Evolutionary conservation across 2,888 invertebrate genomes (phyloP), one percentile per base, ranked within the genome.

Genomic region (Meghimatium bilineatum): DNA sequence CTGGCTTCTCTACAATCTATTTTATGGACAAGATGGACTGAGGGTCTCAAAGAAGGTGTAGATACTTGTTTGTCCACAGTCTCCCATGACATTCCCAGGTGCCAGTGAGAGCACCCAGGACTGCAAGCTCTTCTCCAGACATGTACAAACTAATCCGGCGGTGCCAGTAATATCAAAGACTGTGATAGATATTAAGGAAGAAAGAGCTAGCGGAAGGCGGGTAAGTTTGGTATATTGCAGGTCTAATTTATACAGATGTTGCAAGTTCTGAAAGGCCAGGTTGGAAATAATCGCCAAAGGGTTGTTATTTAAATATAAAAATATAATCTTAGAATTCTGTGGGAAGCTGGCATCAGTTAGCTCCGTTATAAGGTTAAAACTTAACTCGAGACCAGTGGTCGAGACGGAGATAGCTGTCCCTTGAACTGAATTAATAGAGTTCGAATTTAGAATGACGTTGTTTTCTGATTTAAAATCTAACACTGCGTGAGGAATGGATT

Each of bases 171-270:
- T 52, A 23, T 52, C 32, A 74, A 20, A 32, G 1, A 20, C 1
- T 0, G 5, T 44, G 8, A 72, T 1, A 44, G 6, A 44, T n/a
- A 20, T 10, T 12, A 71, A 26, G 23, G 71, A 71, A 26, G 71
- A 5, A 3, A 71, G 71, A 1, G 72, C 44, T 52, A 74, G 34
- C 0, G 74, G 74, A 44, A 74, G 29, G 2, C 52, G 74, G 12
- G 74, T 52, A 20, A 74, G 74, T 52, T 74, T 74, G 1, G 49
- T 74, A 23, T 74, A n/a, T 52, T 74, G 52, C 8, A 74, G 32
- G n/a, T 52, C 20, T 14, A 74, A 17, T 6, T 74, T 44, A 2
- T 10, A 20, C 2, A 74, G 74, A 17, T 52, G 29, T 23, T 44
- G 74, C 17, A 74, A 29, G 44, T 29, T 52, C 17, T 32, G n/a